Evolutionary conservation across 2,888 invertebrate species (phyloP), one percentile per base, ranked within the genome.

Genomic region (Drosophila acutilabella): DNA sequence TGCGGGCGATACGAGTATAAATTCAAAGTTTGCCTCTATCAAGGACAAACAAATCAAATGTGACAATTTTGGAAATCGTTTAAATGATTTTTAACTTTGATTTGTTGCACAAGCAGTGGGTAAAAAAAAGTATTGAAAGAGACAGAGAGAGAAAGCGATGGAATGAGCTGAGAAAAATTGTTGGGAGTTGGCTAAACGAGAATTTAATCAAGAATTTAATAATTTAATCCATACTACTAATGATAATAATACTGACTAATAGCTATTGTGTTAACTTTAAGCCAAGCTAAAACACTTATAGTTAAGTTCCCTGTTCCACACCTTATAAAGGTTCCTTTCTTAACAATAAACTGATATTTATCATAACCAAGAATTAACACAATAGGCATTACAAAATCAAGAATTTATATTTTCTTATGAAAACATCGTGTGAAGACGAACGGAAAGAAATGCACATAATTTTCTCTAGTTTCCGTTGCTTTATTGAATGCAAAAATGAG

Each of bases 41-140:
- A 84, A 89, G 76, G 68, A 62, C 85, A 85, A 81, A 89, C 89
- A 89, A 89, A 87, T 89, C 90, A 89, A 84, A 88, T 78, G 74
- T 71, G 89, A 84, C 89, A 78, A 77, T 80, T 76, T 76, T 54
- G 52, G 52, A 69, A 76, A 87, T 56, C 73, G 74, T 71, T 84
- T 77, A 85, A 87, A 77, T 87, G 81, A 87, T 84, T 84, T 74
- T 84, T 54, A 66, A 48, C 64, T 56, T 64, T 85, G 85, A 82
- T 85, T 83, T 80, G 59, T 80, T 50, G 64, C 64, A 51, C 52
- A 23, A 6, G 30, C 13, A 38, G 11, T 50, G 41, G 36, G 8
- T 26, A 7, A 30, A 6, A 30, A 0, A 13, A 14, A 14, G 14
- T 13, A 50, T 33, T 18, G 10, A 41, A 13, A 8, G 10, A 6